A percentile compares a stretch with the other conserved stretches of the same genome.
Conservation (phyloP, 2,888 invertebrate species). For the Tachina fera region DNA sequence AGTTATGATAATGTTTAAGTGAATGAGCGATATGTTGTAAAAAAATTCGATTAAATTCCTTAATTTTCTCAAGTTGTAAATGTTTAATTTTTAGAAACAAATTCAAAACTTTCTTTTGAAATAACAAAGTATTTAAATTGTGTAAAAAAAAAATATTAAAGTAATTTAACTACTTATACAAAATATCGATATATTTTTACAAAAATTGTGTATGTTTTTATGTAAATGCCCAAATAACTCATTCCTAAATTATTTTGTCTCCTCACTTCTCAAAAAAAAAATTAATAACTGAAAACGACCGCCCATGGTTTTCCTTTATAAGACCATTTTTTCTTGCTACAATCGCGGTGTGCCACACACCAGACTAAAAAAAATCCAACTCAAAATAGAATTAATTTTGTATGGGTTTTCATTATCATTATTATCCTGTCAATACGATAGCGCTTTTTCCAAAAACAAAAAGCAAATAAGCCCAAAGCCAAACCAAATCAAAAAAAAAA, state of each 20-base stretch:
- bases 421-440: slow-evolving; percentile 73
- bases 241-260: neutral
- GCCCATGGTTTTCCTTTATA: slow-evolving; percentile 48
- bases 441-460: slow-evolving; percentile 50
- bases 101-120: too few relatives aligned
- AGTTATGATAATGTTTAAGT: too few relatives aligned
- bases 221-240: neutral
- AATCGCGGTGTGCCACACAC: slow-evolving; percentile 46
- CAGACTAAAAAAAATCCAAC: neutral
- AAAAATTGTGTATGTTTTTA: neutral
- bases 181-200: too few relatives aligned
- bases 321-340: slow-evolving; percentile 23
- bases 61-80: too few relatives aligned
- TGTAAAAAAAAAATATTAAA: too few relatives aligned
- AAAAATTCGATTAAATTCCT: too few relatives aligned
- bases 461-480: neutral
- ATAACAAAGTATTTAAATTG: too few relatives aligned
- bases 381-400: slow-evolving; percentile 37
- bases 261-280: neutral
- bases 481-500: neutral
- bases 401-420: slow-evolving; percentile 65
- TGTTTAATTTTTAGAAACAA: too few relatives aligned
- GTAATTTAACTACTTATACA: too few relatives aligned
- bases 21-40: too few relatives aligned
- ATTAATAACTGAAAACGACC: slow-evolving; percentile 22